Evolutionary conservation across 2,888 invertebrate species (phyloP).

Genomic region (Aspidiotus rigidus): DNA sequence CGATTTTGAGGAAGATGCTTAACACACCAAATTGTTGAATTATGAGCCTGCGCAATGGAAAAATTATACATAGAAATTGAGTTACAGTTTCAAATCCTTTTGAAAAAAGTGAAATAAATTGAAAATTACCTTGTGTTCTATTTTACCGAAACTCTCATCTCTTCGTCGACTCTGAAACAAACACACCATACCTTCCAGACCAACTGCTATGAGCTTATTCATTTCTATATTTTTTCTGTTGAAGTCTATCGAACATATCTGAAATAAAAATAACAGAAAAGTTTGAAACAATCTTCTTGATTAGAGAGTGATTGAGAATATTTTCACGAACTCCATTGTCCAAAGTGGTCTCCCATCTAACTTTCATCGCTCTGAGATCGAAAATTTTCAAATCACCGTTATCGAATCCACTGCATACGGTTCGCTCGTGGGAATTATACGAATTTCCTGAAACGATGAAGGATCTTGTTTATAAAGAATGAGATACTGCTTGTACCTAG

Average conservation of each 20-base stretch:
- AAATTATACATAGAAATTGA: conserved; percentile 3
- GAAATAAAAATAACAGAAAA: conserved; percentile 37
- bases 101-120: background rate
- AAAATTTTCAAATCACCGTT: conserved; percentile 94
- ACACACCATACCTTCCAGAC: conserved; percentile 80
- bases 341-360: conserved; percentile 84
- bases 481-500: conserved; percentile 13
- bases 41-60: conserved; percentile 41
- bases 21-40: conserved; percentile 80
- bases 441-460: conserved; percentile 55
- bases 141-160: conserved; percentile 65
- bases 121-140: conserved; percentile 41
- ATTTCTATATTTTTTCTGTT: conserved; percentile 87
- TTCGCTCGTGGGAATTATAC: conserved; percentile 72
- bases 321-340: conserved; percentile 67
- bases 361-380: conserved; percentile 70
- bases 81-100: background rate
- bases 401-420: conserved; percentile 86
- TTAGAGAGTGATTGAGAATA: background rate
- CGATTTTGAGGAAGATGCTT: conserved; percentile 88
- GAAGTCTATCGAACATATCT: conserved; percentile 77
- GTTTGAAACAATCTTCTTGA: background rate
- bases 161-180: conserved; percentile 82
- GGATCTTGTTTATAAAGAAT: background rate
- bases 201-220: conserved; percentile 88